A percentile compares a stretch with the other conserved stretches of the same genome.
Evolutionary conservation across 2,113 vertebrate genomes (phyloP).

Genomic region (Pogona vitticeps): DNA sequence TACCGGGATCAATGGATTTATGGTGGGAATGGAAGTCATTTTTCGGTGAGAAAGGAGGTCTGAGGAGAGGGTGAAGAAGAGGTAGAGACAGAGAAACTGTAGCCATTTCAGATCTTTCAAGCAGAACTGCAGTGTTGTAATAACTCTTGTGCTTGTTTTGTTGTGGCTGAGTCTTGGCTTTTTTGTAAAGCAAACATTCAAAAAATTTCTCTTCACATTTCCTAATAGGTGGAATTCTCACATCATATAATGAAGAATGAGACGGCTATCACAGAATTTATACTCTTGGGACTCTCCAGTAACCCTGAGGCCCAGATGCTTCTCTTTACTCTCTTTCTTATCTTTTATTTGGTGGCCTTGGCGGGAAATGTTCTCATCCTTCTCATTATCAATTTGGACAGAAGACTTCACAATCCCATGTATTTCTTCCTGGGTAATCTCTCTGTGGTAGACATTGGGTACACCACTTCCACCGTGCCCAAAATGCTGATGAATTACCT

Average conservation of each 20-base stretch:
- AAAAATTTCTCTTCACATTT: not conserved
- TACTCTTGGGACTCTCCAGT: constrained; percentile 59
- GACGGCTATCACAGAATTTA: constrained; percentile 38
- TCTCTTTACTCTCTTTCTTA: constrained; percentile 58
- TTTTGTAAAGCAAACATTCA: too few species aligned
- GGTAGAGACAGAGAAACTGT: too few species aligned
- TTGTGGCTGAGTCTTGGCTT: too few species aligned
- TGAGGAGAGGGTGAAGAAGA: too few species aligned
- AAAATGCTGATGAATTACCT: constrained; percentile 62
- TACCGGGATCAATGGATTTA: too few species aligned
- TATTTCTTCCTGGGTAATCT: constrained; percentile 66
- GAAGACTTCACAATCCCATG: constrained; percentile 55
- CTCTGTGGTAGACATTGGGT: constrained; percentile 59
- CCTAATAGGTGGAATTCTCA: not conserved
- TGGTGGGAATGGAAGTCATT: too few species aligned
- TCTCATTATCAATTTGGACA: constrained; percentile 39
- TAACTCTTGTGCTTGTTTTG: too few species aligned
- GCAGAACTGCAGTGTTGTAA: too few species aligned
- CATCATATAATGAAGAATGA: constrained; percentile 32
- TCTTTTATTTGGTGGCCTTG: constrained; percentile 51
- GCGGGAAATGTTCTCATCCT: constrained; percentile 55
- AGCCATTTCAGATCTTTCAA: too few species aligned
- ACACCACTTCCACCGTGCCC: constrained; percentile 60
- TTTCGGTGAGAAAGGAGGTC: too few species aligned
- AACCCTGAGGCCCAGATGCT: constrained; percentile 17